Percentiles rank a stretch among this genome's conserved stretches.
Evolutionary conservation across 2,113 vertebrate species (phyloP).

Genomic region (Oceanites oceanicus): DNA sequence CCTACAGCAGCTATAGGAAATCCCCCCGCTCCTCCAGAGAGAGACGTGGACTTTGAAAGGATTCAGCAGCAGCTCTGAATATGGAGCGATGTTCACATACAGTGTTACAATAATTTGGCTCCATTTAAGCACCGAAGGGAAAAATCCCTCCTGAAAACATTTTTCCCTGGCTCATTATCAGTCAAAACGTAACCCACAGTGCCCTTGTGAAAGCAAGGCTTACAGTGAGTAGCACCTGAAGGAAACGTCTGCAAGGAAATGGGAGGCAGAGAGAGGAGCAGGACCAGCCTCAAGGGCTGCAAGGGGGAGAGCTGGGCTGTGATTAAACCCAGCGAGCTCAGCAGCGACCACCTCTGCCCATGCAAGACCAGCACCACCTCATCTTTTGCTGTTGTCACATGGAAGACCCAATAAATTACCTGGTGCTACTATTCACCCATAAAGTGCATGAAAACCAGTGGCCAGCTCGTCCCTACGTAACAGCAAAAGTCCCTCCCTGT

Average conservation of each 20-base stretch:
- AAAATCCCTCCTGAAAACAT: background rate
- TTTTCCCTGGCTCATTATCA: background rate
- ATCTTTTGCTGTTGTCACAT: background rate
- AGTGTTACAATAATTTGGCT: background rate
- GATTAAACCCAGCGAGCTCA: background rate
- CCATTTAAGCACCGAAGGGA: background rate
- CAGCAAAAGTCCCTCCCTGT: background rate
- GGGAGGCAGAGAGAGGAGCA: background rate
- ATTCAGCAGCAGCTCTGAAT: background rate
- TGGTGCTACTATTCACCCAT: background rate
- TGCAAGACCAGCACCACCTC: background rate
- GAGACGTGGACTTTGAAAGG: rapidly evolving
- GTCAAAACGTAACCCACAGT: rapidly evolving
- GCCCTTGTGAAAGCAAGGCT: background rate
- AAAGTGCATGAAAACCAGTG: background rate
- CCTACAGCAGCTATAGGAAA: background rate
- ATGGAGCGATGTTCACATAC: background rate
- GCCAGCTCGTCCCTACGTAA: background rate
- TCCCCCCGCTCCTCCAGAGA: rapidly evolving
- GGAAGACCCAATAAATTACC: background rate
- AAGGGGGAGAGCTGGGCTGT: background rate
- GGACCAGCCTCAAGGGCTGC: background rate
- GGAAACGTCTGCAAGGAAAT: background rate
- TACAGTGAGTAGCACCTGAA: background rate
- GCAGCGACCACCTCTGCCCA: background rate